Base-by-base conservation (phyloP, 2,113 vertebrate species). In the Microtus pennsylvanicus region DNA sequence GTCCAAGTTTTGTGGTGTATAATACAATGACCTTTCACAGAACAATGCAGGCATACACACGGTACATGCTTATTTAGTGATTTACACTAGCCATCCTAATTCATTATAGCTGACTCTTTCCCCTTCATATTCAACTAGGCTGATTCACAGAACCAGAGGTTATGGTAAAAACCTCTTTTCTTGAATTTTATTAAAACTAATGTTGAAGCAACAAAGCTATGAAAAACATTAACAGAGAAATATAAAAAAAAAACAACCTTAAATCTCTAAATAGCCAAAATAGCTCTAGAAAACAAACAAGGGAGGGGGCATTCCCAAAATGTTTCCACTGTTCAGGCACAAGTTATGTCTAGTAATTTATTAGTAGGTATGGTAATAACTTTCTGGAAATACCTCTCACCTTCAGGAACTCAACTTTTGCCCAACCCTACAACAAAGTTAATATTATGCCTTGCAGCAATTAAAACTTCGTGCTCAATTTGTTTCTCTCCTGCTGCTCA, bases 151-250 rank as follows among this genome's bases (percentile, higher is more conserved):
- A 86, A 81, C 47, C 45, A 77, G n/a, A n/a, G n/a, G n/a, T 77
- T 90, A 90, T 0, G 82, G 67, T 35, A 95, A 94, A 52, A 88
- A 87, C 21, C 4, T 1, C 13, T 81, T 74, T 80, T 70, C 50
- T 96, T 89, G n/a, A 75, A 5, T 89, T 81, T 91, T 87, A 22
- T 70, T 72, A 94, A 90, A 76, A 65, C 69, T 24, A 96, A 94
- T 19, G n/a, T 85, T 2, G 86, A 28, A 45, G 55, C 13, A 94
- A 94, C 7, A 30, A 19, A 78, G 17, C 33, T 58, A 67, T 74
- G 33, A 69, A 92, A 93, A 87, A 85, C 35, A 93, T 52, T 33
- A 96, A 80, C 0, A 77, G 78, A 24, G 88, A 87, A 47, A 69
- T 67, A 6, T 33, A 42, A 50, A 78, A 33, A 50, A 50, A 22